Conservation (phyloP, 2,113 vertebrate genomes). For the Otolemur garnettii region DNA sequence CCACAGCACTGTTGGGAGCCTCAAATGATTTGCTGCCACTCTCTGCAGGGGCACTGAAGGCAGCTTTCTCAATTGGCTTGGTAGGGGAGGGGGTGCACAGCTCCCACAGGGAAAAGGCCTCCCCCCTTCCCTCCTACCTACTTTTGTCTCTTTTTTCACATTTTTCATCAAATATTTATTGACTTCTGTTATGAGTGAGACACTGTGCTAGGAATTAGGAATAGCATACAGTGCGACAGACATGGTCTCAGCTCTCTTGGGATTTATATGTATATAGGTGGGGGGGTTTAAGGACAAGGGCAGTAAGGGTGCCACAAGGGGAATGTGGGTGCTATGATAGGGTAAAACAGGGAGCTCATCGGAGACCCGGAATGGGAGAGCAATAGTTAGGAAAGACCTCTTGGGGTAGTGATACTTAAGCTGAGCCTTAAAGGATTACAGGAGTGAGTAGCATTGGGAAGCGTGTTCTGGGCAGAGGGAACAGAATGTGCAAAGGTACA, state of each 20-base stretch:
- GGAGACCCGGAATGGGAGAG: too few species aligned
- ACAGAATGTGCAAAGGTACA: background rate
- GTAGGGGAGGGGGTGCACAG: background rate
- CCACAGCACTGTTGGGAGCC: background rate
- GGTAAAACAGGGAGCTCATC: background rate
- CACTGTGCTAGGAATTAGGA: background rate
- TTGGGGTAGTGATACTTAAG: background rate
- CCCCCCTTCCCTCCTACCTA: background rate
- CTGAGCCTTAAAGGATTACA: background rate
- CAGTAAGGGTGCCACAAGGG: background rate
- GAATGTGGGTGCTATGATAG: background rate
- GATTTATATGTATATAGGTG: background rate
- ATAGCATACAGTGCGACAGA: background rate
- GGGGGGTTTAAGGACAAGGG: background rate
- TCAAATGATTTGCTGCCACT: background rate
- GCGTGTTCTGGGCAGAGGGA: background rate
- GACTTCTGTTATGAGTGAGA: background rate
- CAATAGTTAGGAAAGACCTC: background rate
- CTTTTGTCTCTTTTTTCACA: background rate
- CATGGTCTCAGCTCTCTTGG: background rate
- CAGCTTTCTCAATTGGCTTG: background rate
- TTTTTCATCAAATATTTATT: slow-evolving; percentile 36
- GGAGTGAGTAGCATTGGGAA: background rate
- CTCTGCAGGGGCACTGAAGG: background rate
- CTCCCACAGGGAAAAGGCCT: background rate